Conservation (phyloP, 2,797 vertebrate genomes). For the Cyprinella venusta region DNA sequence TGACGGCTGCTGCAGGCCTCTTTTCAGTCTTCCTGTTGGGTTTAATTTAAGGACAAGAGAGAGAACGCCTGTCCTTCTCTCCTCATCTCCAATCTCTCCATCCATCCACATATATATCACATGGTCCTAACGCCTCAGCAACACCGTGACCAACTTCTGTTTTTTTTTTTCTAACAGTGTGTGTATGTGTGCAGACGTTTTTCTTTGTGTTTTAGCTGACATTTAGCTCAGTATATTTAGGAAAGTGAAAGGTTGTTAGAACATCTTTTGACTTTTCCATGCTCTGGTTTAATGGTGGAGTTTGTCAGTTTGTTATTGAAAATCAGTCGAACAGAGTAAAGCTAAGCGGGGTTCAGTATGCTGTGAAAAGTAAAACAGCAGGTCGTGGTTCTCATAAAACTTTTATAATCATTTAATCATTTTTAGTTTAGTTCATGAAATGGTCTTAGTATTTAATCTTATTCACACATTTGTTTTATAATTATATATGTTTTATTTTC, state of each 20-base stretch:
- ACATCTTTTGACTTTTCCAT: background rate
- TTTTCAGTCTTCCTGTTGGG: slow-evolving; percentile 58
- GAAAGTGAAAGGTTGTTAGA: slow-evolving; percentile 19
- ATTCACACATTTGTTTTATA: background rate
- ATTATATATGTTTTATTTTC: background rate
- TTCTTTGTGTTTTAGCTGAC: slow-evolving; percentile 25
- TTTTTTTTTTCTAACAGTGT: slow-evolving; percentile 24
- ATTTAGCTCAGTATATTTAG: slow-evolving; percentile 46
- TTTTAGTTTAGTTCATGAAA: background rate
- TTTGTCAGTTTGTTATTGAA: background rate
- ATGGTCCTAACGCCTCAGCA: slow-evolving; percentile 39
- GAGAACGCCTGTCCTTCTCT: slow-evolving; percentile 53
- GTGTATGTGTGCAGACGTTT: slow-evolving; percentile 13
- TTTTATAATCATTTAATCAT: background rate
- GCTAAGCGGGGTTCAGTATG: too few species aligned
- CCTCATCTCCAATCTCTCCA: slow-evolving; percentile 46
- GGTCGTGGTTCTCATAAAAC: background rate
- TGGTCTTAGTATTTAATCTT: background rate
- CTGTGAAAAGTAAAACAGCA: background rate
- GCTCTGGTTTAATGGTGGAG: background rate
- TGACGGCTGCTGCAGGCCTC: slow-evolving; percentile 54
- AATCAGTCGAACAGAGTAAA: too few species aligned
- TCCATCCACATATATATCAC: slow-evolving; percentile 51
- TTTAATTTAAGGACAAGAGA: slow-evolving; percentile 60
- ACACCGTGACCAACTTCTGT: slow-evolving; percentile 56